A percentile compares a stretch with the other conserved stretches of the same genome.
Evolutionary conservation across 1,140 invertebrate species (phyloP).

Genomic region (Pteromalus puparum): DNA sequence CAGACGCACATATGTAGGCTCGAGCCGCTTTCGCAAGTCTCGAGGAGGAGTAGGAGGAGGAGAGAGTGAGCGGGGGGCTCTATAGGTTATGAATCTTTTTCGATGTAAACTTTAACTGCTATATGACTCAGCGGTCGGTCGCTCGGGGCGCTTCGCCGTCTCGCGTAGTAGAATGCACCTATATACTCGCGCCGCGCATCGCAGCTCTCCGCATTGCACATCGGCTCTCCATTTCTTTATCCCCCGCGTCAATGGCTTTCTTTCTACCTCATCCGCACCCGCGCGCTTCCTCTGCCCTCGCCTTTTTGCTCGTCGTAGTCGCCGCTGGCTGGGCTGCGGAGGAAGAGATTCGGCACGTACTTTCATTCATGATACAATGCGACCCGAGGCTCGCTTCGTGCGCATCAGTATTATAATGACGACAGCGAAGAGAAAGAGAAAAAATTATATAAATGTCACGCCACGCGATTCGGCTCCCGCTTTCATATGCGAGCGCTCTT

Average conservation of each 20-base stretch:
- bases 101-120: conserved; percentile 43
- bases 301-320: not conserved
- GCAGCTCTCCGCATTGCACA: not conserved
- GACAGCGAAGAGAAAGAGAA: not conserved
- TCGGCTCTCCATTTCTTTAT: not conserved
- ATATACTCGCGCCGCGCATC: no score
- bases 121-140: conserved; percentile 32
- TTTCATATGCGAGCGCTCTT: not conserved
- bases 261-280: not conserved
- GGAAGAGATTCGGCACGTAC: not conserved
- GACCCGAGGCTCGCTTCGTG: no score
- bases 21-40: conserved; percentile 3
- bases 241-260: not conserved
- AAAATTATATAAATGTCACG: conserved; percentile 36
- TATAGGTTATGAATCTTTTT: conserved; percentile 48
- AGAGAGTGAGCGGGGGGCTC: not conserved
- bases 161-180: not conserved
- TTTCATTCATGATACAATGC: conserved; percentile 28
- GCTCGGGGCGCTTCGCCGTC: not conserved
- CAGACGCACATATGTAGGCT: not conserved
- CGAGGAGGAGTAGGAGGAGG: not conserved
- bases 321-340: not conserved
- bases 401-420: not conserved
- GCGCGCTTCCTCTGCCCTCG: not conserved
- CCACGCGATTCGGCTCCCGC: conserved; percentile 3